Evolutionary conservation across 37 sponge, comb jelly and placozoan species (phyloP), one percentile per base, ranked within the genome.

Genomic region (Beroe forskalii): DNA sequence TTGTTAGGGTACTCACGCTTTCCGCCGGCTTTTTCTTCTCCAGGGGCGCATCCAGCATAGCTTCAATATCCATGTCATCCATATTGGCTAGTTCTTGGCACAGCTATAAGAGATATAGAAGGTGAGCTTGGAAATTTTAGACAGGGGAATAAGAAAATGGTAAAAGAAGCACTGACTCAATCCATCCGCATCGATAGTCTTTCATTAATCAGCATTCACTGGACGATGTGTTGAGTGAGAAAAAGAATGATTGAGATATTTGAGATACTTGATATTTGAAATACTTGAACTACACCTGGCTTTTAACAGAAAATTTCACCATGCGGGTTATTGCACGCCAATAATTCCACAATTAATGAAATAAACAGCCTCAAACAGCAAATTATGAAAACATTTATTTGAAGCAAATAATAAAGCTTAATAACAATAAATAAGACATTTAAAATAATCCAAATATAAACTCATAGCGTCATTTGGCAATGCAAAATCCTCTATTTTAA

Each of bases 21-120:
- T 36, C 55, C 23, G 28, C 44, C 27, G 14, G 44, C 22, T 80
- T 80, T 43, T 44, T 41, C 31, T 80, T 80, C 55, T 80, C 86
- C 55, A 80, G 48, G 1, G 86, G 86, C 20, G 86, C 86, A 38
- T 80, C 86, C 86, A 80, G 40, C 86, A 80, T 80, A 35, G 86
- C 86, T 41, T 80, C 86, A n/a, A 80, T 80, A 37, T 80, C 86
- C 86, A 80, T 80, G 55, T 80, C 86, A 42, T 80, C 86, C 86
- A 44, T 44, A 1, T 22, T 43, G 44, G 55, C 55, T 80, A 44
- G 48, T 22, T 64, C 3, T 22, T 28, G 14, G 25, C 25, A 64
- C 30, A 28, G 25, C 66, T 64, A 64, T n/a, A 64, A 64, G 17
- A 17, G 60, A 55, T 9, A 55, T 9, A 55, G 60, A 55, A 55